These are phyloP conservation scores for Trichoplusia ni DNA, from an alignment of 1,140 invertebrate species.

Conservation along the genomic window DNA sequence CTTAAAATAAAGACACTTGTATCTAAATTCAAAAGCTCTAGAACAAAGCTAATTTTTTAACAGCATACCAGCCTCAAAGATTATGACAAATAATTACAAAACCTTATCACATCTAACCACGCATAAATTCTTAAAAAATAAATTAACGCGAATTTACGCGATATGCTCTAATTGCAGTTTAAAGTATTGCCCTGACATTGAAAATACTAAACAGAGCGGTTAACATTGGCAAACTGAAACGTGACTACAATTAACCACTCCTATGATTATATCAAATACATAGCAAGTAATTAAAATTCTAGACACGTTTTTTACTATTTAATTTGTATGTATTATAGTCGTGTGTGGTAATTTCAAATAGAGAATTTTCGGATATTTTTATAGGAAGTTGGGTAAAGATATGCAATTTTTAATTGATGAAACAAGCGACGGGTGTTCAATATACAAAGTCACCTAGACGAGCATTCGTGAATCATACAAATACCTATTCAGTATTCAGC, in stretches of 20 bases:
- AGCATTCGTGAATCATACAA: no score
- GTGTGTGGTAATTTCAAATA: no score
- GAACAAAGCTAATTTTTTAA: neutral
- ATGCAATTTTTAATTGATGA: no score
- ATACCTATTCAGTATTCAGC: no score
- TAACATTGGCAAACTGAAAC: constrained; percentile 30
- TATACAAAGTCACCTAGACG: no score
- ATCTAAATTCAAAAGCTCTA: neutral
- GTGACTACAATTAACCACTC: constrained; percentile 40
- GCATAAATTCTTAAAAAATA: constrained; percentile 6
- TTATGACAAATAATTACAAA: neutral
- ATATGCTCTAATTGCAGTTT: constrained; percentile 21
- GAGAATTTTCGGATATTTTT: no score
- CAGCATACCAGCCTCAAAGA: neutral
- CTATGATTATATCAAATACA: constrained; percentile 15
- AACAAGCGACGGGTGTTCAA: no score
- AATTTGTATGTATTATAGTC: neutral
- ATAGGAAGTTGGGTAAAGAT: no score
- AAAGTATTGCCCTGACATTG: constrained; percentile 28
- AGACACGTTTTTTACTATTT: neutral
- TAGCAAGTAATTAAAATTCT: constrained; percentile 21
- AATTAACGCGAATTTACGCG: neutral
- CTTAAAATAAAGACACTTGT: no score
- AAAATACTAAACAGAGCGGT: constrained; percentile 31
- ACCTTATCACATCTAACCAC: neutral